A percentile compares a stretch with the other conserved stretches of the same genome.
Conservation (phyloP, 2,113 vertebrate species). For the Origma solitaria region DNA sequence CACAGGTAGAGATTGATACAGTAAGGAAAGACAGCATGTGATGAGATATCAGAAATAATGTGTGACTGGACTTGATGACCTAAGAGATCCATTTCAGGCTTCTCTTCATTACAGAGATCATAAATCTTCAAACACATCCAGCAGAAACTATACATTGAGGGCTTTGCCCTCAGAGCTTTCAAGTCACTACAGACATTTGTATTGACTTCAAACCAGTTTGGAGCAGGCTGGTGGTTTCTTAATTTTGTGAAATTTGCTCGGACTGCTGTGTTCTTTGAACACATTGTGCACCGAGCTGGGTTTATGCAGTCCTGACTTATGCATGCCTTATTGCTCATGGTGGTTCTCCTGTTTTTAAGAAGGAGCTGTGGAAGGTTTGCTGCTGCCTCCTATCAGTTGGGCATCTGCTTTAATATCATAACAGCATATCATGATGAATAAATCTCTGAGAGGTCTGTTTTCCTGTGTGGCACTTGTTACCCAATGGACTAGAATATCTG, state of each 20-base stretch:
- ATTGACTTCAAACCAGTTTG: not conserved
- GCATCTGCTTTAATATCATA: not conserved
- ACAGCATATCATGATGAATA: not conserved
- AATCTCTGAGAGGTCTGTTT: not conserved
- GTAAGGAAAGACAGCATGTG: not conserved
- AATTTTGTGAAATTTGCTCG: not conserved
- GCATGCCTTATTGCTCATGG: not conserved
- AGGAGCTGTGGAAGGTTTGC: not conserved
- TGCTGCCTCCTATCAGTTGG: not conserved
- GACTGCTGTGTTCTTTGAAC: not conserved
- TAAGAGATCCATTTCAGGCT: not conserved
- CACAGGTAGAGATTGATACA: not conserved
- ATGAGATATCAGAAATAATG: not conserved
- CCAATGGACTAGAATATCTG: not conserved
- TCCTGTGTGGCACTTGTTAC: not conserved
- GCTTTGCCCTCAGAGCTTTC: conserved; percentile 7
- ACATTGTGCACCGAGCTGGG: not conserved
- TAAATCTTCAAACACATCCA: not conserved
- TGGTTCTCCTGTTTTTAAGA: not conserved
- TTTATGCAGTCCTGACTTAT: not conserved
- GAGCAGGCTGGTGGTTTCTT: not conserved
- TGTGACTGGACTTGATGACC: not conserved
- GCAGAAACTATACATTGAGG: not conserved
- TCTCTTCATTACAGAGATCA: not conserved
- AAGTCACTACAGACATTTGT: not conserved